phyloP scores from a whole-genome alignment of 2,888 invertebrate species.

The Brachynemurus nebulosus region DNA sequence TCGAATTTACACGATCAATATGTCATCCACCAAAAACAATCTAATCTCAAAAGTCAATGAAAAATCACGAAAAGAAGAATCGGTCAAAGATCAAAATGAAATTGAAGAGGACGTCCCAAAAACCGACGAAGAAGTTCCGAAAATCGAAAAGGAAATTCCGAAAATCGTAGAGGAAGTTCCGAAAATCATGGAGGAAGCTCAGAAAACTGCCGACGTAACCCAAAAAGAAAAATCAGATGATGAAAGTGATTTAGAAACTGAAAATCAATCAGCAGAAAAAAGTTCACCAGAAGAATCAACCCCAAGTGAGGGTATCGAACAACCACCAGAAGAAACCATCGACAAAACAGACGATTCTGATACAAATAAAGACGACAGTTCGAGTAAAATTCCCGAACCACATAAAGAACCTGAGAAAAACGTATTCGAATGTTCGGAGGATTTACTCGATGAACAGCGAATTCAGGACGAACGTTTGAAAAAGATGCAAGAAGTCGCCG shows the following conservation, averaged over 20 bases:
- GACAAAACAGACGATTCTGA: constrained; percentile 7
- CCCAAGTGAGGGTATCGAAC: too few relatives aligned
- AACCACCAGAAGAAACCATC: neutral
- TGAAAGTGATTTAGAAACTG: constrained; percentile 9
- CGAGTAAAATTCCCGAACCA: neutral
- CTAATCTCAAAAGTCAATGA: constrained; percentile 22
- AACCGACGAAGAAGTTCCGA: neutral
- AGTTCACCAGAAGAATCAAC: neutral
- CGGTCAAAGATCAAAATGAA: constrained; percentile 12
- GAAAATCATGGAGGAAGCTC: neutral
- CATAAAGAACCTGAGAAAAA: constrained; percentile 5
- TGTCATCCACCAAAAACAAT: constrained; percentile 20
- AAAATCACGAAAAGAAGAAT: constrained; percentile 23
- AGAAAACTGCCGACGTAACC: neutral
- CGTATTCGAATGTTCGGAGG: constrained; percentile 22
- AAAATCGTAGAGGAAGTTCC: neutral
- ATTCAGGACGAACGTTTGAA: constrained; percentile 34
- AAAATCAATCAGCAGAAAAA: constrained; percentile 8
- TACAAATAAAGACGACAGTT: constrained; percentile 14
- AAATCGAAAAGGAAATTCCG: neutral
- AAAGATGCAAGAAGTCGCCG: constrained; percentile 35
- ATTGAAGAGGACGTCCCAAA: too few relatives aligned
- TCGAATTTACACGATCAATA: constrained; percentile 28
- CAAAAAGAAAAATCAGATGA: constrained; percentile 14
- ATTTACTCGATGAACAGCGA: constrained; percentile 32